Conservation (phyloP, 2,888 invertebrate species). For the Cenopis cana region DNA sequence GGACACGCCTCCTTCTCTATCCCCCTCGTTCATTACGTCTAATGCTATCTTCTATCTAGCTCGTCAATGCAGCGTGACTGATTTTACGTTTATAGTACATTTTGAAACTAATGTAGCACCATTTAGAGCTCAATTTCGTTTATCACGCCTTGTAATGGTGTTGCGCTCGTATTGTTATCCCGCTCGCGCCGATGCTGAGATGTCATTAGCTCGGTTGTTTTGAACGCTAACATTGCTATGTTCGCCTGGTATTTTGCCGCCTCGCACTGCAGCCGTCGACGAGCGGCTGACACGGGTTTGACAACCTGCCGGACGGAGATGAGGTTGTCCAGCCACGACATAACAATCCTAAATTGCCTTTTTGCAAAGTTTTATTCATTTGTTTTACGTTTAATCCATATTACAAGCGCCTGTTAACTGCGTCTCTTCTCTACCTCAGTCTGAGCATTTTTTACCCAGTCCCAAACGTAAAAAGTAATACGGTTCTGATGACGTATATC, state of each 20-base stretch:
- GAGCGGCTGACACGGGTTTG: constrained; percentile 78
- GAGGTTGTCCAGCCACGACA: constrained; percentile 48
- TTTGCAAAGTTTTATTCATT: constrained; percentile 51
- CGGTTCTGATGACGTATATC: constrained; percentile 53
- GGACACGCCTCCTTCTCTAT: constrained; percentile 66
- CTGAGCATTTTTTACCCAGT: constrained; percentile 30
- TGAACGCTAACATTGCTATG: constrained; percentile 64
- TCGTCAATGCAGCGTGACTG: constrained; percentile 69
- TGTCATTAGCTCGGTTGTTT: constrained; percentile 57
- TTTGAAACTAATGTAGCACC: constrained; percentile 53
- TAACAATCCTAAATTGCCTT: constrained; percentile 65
- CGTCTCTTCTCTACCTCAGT: background rate
- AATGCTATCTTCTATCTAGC: constrained; percentile 57
- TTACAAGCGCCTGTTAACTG: background rate
- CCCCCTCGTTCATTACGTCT: constrained; percentile 58
- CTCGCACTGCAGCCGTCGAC: constrained; percentile 82
- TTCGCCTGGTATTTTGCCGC: constrained; percentile 83
- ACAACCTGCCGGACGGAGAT: constrained; percentile 69
- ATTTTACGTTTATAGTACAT: constrained; percentile 53
- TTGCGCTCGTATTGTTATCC: constrained; percentile 54
- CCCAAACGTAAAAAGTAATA: constrained; percentile 42
- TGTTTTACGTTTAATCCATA: constrained; percentile 4
- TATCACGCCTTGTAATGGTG: constrained; percentile 50
- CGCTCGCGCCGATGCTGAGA: constrained; percentile 56
- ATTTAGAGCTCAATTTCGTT: constrained; percentile 57